Conservation (phyloP, 2,113 vertebrate genomes). For the Hemicordylus capensis region DNA sequence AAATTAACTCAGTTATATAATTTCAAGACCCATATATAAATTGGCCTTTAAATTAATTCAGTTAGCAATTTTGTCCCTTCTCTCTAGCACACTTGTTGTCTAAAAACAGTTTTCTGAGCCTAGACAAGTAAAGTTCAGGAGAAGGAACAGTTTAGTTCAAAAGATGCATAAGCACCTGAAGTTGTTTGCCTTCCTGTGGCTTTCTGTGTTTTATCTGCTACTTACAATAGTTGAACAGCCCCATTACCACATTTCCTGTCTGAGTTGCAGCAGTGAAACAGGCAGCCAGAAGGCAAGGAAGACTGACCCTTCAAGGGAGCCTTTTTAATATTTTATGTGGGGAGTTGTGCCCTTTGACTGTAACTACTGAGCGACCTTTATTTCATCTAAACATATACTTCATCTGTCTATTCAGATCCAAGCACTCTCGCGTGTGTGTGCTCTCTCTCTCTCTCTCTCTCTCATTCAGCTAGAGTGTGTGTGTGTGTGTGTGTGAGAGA, state of each 20-base stretch:
- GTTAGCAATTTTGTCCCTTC: neutral
- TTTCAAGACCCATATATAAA: no score
- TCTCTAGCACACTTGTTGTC: neutral
- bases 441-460: no score
- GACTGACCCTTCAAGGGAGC: slow-evolving; percentile 16
- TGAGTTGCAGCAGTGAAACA: neutral
- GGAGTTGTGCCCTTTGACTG: neutral
- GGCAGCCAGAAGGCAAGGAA: neutral
- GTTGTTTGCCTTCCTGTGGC: slow-evolving; percentile 47
- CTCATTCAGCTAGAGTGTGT: no score
- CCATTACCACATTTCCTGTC: slow-evolving; percentile 43
- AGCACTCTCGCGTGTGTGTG: no score
- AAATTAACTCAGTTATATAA: no score
- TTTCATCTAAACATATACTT: neutral
- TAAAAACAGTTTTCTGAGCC: neutral
- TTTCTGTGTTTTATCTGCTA: slow-evolving; percentile 28
- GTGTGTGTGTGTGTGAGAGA: no score
- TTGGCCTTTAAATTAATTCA: neutral
- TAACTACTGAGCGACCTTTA: neutral
- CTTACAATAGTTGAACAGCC: neutral
- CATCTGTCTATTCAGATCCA: neutral
- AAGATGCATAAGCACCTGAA: slow-evolving; percentile 9
- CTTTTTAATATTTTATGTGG: neutral
- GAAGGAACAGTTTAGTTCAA: slow-evolving; percentile 17
- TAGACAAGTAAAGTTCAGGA: neutral